phyloP scores from a whole-genome alignment of 1,140 invertebrate genomes.

The Aphelenchoides avenae region DNA sequence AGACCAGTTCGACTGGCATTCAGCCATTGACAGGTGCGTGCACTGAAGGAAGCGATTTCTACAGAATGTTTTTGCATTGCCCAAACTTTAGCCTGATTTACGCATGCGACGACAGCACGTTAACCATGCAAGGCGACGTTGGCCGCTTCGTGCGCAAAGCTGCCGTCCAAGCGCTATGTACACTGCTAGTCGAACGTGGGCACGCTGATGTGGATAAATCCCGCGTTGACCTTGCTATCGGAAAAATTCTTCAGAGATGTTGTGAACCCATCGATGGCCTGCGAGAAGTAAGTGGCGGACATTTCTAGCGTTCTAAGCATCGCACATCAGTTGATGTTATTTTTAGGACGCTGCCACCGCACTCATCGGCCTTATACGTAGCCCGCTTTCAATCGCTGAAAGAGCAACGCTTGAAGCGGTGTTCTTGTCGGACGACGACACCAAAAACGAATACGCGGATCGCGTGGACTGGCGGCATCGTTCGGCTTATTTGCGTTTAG shows the following conservation, averaged over 20 bases:
- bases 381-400: constrained; percentile 9
- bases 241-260: constrained; percentile 16
- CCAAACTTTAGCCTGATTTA: neutral
- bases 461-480: constrained; percentile 22
- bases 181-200: no score
- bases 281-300: constrained; percentile 11
- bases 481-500: constrained; percentile 15
- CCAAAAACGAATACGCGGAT: constrained; percentile 7
- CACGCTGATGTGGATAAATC: neutral
- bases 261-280: constrained; percentile 34
- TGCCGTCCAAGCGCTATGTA: constrained; percentile 11
- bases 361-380: neutral
- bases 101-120: constrained; percentile 20
- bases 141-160: constrained; percentile 14
- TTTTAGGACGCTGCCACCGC: neutral
- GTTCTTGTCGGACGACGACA: constrained; percentile 5
- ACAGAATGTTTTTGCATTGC: neutral
- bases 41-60: neutral
- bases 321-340: neutral
- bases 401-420: constrained; percentile 20
- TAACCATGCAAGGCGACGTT: constrained; percentile 25
- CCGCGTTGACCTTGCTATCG: neutral
- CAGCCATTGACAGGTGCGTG: constrained; percentile 10
- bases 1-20: constrained; percentile 10
- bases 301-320: neutral